Percentiles rank a stretch among this genome's conserved stretches.
phyloP scores from a whole-genome alignment of 1,140 invertebrate species.

The Camponotus vicinus region DNA sequence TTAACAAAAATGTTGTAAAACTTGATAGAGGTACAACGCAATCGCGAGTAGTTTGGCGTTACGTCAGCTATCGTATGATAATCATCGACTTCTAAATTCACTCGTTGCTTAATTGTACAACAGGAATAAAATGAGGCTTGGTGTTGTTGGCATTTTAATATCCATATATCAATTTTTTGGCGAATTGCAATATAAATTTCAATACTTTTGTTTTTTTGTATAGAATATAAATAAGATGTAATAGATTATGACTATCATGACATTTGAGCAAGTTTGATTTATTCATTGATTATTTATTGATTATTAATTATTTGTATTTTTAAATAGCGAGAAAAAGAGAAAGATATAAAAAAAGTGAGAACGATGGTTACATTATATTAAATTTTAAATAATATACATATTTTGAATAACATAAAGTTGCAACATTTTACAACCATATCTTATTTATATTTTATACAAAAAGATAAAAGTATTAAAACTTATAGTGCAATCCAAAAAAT shows the following conservation, averaged over 20 bases:
- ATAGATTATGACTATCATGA: neutral
- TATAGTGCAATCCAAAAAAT: too few relatives aligned
- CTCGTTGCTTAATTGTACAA: slow-evolving; percentile 14
- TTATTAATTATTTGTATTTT: neutral
- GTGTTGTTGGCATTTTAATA: neutral
- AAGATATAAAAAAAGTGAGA: too few relatives aligned
- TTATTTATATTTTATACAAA: too few relatives aligned
- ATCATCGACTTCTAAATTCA: neutral
- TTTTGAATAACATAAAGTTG: too few relatives aligned
- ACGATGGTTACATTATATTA: neutral
- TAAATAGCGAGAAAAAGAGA: neutral
- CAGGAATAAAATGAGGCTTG: neutral
- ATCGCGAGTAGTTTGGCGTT: neutral
- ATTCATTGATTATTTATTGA: neutral
- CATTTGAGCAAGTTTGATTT: neutral
- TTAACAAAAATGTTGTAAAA: too few relatives aligned
- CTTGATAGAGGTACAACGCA: neutral
- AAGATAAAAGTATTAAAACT: too few relatives aligned
- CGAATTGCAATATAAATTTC: neutral
- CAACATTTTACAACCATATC: too few relatives aligned
- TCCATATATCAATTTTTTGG: neutral
- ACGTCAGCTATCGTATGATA: neutral
- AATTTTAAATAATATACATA: neutral
- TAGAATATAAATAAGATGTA: neutral
- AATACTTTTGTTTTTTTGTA: neutral